phyloP scores from a whole-genome alignment of 2,113 vertebrate genomes.

The Nothobranchius furzeri region DNA sequence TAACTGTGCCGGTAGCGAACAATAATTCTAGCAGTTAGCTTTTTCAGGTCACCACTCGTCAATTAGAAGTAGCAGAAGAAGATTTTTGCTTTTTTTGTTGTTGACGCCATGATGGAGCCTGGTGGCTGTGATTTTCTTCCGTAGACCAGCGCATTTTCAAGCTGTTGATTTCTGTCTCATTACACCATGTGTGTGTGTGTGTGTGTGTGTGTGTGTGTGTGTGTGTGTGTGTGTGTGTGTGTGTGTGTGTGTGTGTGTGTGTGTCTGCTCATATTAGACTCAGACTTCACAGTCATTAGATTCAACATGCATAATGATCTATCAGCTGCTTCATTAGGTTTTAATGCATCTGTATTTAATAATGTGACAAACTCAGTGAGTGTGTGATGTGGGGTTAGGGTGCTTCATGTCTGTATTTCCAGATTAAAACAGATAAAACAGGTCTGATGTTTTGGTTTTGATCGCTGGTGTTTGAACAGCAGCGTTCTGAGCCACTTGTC shows the following conservation, averaged over 20 bases:
- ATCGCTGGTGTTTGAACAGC: conserved; percentile 17
- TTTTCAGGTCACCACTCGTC: no score
- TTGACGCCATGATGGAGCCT: no score
- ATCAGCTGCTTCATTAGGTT: conserved; percentile 49
- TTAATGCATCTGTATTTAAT: conserved; percentile 45
- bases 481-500: conserved; percentile 9
- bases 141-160: no score
- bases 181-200: no score
- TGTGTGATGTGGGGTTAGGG: conserved; percentile 13
- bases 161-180: no score
- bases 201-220: no score
- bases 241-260: conserved; percentile 19
- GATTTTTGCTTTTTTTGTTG: no score
- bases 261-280: conserved; percentile 28
- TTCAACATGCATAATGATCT: conserved; percentile 41
- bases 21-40: no score
- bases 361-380: conserved; percentile 32
- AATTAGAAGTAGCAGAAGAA: no score
- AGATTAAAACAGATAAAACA: conserved; percentile 21
- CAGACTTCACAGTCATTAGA: conserved; percentile 37
- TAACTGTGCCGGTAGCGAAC: no score
- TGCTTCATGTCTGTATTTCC: conserved; percentile 2
- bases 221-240: neutral
- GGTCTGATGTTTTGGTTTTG: neutral
- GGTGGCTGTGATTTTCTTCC: no score